Conservation (phyloP, 2,113 vertebrate genomes). For the Nipponia nippon region DNA sequence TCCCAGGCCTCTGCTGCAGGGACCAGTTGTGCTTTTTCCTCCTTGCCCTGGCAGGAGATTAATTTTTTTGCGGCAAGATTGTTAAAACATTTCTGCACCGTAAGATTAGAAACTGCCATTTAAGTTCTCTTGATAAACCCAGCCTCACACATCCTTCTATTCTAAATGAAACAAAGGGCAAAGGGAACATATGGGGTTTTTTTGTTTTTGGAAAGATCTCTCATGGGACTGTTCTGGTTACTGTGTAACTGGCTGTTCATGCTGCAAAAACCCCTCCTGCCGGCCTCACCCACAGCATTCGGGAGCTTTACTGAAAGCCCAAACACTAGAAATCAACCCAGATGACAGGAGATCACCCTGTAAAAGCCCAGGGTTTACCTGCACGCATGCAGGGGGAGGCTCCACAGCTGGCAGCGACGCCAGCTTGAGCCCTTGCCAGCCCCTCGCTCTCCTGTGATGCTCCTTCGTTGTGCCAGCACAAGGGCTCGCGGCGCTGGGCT, state of each 20-base stretch:
- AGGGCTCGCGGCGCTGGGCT: background rate
- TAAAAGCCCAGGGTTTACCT: background rate
- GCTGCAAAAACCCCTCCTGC: background rate
- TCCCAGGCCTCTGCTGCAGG: background rate
- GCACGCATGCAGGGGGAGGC: background rate
- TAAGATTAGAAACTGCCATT: constrained; percentile 47
- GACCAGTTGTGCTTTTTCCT: background rate
- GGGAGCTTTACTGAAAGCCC: background rate
- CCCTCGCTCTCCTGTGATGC: fast-evolving
- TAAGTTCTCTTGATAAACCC: background rate
- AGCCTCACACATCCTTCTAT: constrained; percentile 57
- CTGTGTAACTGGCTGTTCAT: background rate
- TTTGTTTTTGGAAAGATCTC: background rate
- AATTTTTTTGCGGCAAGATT: background rate
- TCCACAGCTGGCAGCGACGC: background rate
- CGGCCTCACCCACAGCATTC: background rate
- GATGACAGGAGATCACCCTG: background rate
- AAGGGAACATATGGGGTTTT: background rate
- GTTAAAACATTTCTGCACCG: background rate
- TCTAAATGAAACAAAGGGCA: constrained; percentile 41
- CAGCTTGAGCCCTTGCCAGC: background rate
- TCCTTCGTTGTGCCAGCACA: background rate
- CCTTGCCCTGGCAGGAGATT: background rate
- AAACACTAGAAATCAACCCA: background rate
- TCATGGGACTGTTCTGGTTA: background rate